These are phyloP conservation scores for Poeciliopsis occidentalis DNA, from an alignment of 2,113 vertebrate species.

Conservation along the genomic window DNA sequence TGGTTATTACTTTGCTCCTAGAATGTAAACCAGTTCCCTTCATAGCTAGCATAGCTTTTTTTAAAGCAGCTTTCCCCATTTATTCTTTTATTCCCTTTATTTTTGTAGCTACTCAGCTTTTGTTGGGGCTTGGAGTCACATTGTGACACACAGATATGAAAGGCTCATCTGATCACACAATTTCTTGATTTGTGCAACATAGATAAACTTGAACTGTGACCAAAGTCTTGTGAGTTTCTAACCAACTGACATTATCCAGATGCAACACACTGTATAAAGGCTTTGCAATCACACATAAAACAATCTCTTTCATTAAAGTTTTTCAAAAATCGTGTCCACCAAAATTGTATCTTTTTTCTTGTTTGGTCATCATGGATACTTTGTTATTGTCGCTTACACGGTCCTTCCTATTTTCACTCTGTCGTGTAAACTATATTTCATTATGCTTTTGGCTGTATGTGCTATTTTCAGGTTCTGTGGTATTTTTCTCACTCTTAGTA, in stretches of 20 bases:
- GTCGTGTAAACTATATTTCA: constrained; percentile 36
- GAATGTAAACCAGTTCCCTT: constrained; percentile 37
- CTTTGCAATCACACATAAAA: constrained; percentile 40
- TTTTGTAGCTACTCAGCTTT: constrained; percentile 45
- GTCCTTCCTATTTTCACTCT: constrained; percentile 33
- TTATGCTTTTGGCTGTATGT: constrained; percentile 54
- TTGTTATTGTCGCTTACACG: constrained; percentile 41
- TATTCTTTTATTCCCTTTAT: constrained; percentile 25
- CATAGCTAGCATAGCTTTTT: constrained; percentile 37
- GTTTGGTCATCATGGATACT: constrained; percentile 40
- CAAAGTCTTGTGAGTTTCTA: constrained; percentile 31
- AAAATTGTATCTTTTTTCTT: constrained; percentile 27
- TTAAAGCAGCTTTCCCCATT: constrained; percentile 15
- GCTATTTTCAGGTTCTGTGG: constrained; percentile 44
- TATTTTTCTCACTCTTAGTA: constrained; percentile 51
- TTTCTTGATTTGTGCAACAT: constrained; percentile 35
- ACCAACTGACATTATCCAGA: constrained; percentile 4
- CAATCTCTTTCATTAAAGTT: constrained; percentile 13
- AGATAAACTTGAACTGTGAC: constrained; percentile 41
- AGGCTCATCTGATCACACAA: constrained; percentile 24
- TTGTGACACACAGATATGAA: constrained; percentile 32
- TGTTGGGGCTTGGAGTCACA: constrained; percentile 21
- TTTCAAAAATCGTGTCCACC: constrained; percentile 5
- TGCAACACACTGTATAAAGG: constrained; percentile 49
- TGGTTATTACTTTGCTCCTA: constrained; percentile 34